Evolutionary conservation across 2,797 vertebrate species (phyloP), one percentile per base, ranked within the genome.

Genomic region (Muraenolepis orangiensis): DNA sequence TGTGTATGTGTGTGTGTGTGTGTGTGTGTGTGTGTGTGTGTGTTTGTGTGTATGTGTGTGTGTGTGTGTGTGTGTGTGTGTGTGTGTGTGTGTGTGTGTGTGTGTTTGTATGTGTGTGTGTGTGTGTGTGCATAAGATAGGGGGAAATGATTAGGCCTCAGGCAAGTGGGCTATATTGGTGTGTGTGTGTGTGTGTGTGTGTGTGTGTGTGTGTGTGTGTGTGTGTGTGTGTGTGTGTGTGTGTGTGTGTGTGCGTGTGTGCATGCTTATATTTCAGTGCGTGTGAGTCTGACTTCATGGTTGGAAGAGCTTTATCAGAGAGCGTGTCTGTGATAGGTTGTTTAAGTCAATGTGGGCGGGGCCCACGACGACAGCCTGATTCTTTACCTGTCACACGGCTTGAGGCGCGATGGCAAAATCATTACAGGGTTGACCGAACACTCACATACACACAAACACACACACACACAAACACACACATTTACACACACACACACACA

Each of bases 341-440:
- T 81, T 76, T 71, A 82, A 78, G 80, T 86, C 51, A 23, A 10
- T 23, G 51, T n/a, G 82, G 86, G 87, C 75, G 6, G 70, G 74
- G 28, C 81, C 72, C 73, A 70, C 14, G 78, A 57, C 90, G 90
- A 90, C 90, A 87, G 85, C 72, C 82, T 73, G 84, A 81, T 83
- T 88, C 87, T 85, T 82, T 88, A 87, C 79, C 87, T 90, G 86
- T 92, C 92, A 91, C 82, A 76, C 18, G 71, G 81, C 84, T 86
- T 82, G 83, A 84, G 82, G 82, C 88, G 84, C 81, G 34, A 75
- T 83, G 84, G 86, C 89, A 91, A 91, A 23, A 57, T 90, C 82
- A 86, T 79, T 86, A 72, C 66, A 80, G 84, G 79, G 77, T 75
- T 84, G 80, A 88, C 90, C 87, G 31, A 6, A n/a, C 75, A 64